Conservation (phyloP, 1,140 invertebrate species). For the Tetramorium alpestre region DNA sequence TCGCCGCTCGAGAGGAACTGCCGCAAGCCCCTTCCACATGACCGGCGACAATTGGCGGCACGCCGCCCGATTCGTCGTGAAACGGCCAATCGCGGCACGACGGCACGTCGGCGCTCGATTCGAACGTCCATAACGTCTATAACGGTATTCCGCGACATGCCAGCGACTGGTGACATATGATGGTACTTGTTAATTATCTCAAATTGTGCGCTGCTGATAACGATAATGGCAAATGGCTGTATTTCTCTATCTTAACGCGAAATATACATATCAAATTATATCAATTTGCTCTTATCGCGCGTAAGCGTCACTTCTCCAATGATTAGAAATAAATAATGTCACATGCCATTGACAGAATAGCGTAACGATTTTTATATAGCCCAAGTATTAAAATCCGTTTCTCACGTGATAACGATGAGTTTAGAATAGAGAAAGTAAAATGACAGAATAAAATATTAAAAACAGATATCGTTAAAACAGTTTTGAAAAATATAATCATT, state of each 20-base stretch:
- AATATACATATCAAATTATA: neutral
- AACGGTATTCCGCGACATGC: neutral
- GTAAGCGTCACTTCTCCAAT: neutral
- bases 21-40: conserved; percentile 61
- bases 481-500: neutral
- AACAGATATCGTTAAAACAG: neutral
- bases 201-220: neutral
- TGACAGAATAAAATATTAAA: neutral
- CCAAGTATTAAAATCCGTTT: neutral
- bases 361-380: neutral
- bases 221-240: neutral
- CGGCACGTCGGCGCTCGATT: conserved; percentile 22
- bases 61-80: conserved; percentile 58
- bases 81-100: conserved; percentile 39
- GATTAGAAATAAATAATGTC: neutral
- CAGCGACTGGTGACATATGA: neutral
- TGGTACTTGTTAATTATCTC: neutral
- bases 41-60: conserved; percentile 48
- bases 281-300: neutral
- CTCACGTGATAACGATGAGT: neutral
- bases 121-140: neutral
- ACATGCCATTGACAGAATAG: neutral
- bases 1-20: conserved; percentile 73
- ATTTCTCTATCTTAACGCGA: neutral
- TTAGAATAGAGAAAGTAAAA: neutral